These are phyloP conservation scores for Zygaena filipendulae DNA, from an alignment of 2,888 invertebrate species.

Conservation along the genomic window DNA sequence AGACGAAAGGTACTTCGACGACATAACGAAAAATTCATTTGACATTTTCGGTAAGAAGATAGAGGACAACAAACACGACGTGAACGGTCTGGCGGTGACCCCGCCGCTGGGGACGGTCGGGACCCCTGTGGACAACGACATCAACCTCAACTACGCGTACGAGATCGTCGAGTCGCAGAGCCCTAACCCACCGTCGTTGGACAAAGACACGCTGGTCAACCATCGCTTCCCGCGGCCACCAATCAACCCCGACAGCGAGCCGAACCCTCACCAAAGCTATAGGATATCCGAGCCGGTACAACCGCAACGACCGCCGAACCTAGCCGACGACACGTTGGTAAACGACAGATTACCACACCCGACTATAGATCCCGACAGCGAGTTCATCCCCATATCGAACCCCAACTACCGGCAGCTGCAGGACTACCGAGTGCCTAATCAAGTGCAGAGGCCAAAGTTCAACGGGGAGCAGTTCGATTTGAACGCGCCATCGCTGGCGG, in stretches of 20 bases:
- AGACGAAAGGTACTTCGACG: conserved; percentile 73
- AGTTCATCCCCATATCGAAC: conserved; percentile 63
- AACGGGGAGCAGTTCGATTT: conserved; percentile 51
- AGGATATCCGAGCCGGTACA: conserved; percentile 38
- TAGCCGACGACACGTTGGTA: conserved; percentile 75
- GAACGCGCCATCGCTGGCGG: conserved; percentile 42
- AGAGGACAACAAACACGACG: conserved; percentile 53
- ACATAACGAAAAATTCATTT: conserved; percentile 79
- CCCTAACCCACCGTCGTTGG: conserved; percentile 59
- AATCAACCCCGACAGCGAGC: conserved; percentile 76
- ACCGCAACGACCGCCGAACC: conserved; percentile 42
- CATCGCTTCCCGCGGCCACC: conserved; percentile 74
- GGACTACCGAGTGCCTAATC: conserved; percentile 37
- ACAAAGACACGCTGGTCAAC: conserved; percentile 78
- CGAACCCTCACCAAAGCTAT: conserved; percentile 34
- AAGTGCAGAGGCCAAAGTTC: conserved; percentile 41
- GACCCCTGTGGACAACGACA: conserved; percentile 59
- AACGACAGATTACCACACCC: conserved; percentile 78
- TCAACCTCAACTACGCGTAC: conserved; percentile 66
- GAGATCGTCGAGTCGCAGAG: conserved; percentile 46
- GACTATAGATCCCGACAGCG: conserved; percentile 76
- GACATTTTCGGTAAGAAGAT: conserved; percentile 79
- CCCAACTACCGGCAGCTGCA: conserved; percentile 45
- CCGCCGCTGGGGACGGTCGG: conserved; percentile 52
- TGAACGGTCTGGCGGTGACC: conserved; percentile 57